Conservation (phyloP, 2,797 vertebrate genomes). For the Brachymystax lenok region DNA sequence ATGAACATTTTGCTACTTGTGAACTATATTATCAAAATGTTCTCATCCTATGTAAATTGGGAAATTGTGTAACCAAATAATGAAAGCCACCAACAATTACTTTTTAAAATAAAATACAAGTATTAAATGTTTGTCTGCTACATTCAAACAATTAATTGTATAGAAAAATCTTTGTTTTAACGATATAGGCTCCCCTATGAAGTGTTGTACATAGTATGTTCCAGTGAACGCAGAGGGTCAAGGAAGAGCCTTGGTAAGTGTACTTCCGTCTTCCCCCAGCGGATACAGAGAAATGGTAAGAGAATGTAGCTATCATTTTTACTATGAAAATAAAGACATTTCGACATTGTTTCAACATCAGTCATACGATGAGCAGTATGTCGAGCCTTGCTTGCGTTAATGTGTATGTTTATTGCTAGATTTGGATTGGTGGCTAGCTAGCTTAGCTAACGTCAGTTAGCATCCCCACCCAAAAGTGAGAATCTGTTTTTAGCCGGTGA, state of each 20-base stretch:
- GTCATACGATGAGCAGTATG: constrained; percentile 1
- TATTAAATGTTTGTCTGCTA: background rate
- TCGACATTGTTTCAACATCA: background rate
- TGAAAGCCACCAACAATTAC: background rate
- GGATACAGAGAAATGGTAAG: constrained; percentile 75
- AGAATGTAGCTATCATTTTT: background rate
- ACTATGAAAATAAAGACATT: background rate
- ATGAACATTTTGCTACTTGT: background rate
- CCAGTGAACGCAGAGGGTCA: constrained; percentile 26
- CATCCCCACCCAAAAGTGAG: constrained; percentile 35
- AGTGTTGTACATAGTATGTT: constrained; percentile 24
- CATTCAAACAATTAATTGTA: background rate
- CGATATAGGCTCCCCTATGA: background rate
- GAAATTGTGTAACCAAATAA: background rate
- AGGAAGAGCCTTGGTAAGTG: constrained; percentile 53
- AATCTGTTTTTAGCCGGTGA: background rate
- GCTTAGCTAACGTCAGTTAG: constrained; percentile 36
- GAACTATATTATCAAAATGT: background rate
- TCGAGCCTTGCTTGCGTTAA: background rate
- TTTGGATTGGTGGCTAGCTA: background rate
- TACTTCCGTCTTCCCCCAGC: constrained; percentile 72
- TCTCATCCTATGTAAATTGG: background rate
- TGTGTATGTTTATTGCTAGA: background rate
- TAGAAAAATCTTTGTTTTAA: background rate
- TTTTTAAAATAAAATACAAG: background rate